These are phyloP conservation scores for Microdon myrmicae DNA, from an alignment of 2,888 invertebrate species.

Conservation along the genomic window DNA sequence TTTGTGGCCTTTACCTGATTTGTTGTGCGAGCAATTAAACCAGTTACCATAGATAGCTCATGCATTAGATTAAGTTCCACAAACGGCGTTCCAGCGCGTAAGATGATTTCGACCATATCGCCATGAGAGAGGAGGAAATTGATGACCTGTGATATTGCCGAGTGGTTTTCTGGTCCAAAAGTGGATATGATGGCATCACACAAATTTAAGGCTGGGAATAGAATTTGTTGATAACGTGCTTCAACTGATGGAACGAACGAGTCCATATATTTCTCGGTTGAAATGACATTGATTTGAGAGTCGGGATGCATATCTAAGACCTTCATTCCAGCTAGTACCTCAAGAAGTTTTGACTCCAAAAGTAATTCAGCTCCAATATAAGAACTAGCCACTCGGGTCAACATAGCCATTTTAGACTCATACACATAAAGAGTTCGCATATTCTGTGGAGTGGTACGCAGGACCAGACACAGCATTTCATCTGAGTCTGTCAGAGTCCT, in stretches of 20 bases:
- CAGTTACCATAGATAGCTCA: slow-evolving; percentile 82
- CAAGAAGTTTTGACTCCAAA: slow-evolving; percentile 71
- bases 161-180: slow-evolving; percentile 84
- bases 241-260: slow-evolving; percentile 73
- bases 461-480: slow-evolving; percentile 72
- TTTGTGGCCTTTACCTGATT: slow-evolving; percentile 64
- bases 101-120: slow-evolving; percentile 81
- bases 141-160: slow-evolving; percentile 82
- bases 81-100: slow-evolving; percentile 76
- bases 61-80: slow-evolving; percentile 75
- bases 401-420: slow-evolving; percentile 85
- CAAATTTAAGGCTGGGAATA: slow-evolving; percentile 82
- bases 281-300: slow-evolving; percentile 62
- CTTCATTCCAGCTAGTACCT: slow-evolving; percentile 74
- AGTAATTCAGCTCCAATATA: slow-evolving; percentile 75
- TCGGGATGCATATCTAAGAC: slow-evolving; percentile 82
- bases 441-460: slow-evolving; percentile 75
- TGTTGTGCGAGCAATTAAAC: slow-evolving; percentile 77
- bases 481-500: slow-evolving; percentile 83
- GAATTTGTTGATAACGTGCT: slow-evolving; percentile 82
- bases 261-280: slow-evolving; percentile 56
- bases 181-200: slow-evolving; percentile 85
- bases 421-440: slow-evolving; percentile 85
- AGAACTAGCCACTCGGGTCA: slow-evolving; percentile 76
- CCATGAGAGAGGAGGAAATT: slow-evolving; percentile 83